Conservation (phyloP, 2,888 invertebrate genomes). For the Machimus rusticus region DNA sequence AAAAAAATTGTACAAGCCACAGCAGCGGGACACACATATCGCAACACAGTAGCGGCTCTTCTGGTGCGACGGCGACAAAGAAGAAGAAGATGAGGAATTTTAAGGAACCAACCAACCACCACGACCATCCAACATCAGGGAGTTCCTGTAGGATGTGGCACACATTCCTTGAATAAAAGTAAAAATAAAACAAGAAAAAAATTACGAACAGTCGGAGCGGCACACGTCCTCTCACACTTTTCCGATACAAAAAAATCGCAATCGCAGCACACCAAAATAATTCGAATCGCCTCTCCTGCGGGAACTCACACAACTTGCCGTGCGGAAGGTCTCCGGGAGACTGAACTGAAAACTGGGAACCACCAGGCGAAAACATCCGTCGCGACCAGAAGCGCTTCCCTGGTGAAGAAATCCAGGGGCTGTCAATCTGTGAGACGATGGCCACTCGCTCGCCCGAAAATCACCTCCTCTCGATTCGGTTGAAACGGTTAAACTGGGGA, state of each 20-base stretch:
- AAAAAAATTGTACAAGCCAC: neutral
- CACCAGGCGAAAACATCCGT: neutral
- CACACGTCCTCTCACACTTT: neutral
- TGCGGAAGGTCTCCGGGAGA: slow-evolving; percentile 24
- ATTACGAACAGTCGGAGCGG: neutral
- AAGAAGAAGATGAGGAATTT: no score
- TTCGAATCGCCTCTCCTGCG: neutral
- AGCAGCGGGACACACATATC: neutral
- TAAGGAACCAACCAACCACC: neutral
- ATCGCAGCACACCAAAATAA: neutral
- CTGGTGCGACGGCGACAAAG: neutral
- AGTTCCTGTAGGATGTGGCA: neutral
- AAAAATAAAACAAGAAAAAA: neutral
- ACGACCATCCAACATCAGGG: neutral
- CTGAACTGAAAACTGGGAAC: neutral
- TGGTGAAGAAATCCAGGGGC: neutral
- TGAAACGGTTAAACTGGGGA: neutral
- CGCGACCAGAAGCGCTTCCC: neutral
- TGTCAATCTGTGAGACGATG: neutral
- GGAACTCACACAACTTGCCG: neutral
- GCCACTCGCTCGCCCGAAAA: neutral
- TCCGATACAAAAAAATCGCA: neutral
- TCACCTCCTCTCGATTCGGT: neutral
- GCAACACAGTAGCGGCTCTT: neutral
- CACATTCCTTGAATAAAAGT: neutral